phyloP scores from a whole-genome alignment of 2,113 vertebrate species.

The Tursiops truncatus region DNA sequence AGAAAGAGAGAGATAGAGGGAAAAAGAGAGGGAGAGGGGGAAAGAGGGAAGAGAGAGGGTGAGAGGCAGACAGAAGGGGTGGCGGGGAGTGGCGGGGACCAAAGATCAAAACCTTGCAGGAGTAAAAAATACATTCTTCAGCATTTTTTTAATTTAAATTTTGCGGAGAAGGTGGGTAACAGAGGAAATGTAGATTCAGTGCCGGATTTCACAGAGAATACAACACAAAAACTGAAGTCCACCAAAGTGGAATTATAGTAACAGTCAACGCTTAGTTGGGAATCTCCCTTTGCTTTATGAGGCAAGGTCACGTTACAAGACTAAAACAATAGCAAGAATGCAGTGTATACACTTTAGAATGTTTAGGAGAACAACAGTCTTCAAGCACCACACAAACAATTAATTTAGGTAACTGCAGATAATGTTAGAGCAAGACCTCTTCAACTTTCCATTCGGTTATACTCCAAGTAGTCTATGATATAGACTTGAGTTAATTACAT shows the following conservation, averaged over 20 bases:
- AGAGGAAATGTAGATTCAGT: slow-evolving; percentile 22
- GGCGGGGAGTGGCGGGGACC: neutral
- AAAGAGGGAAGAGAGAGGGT: slow-evolving; percentile 35
- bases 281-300: neutral
- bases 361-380: slow-evolving; percentile 38
- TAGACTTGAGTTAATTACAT: neutral
- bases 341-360: neutral
- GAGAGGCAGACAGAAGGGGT: neutral
- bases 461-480: neutral
- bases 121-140: slow-evolving; percentile 40
- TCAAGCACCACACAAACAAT: slow-evolving; percentile 34
- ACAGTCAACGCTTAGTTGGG: neutral
- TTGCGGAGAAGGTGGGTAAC: slow-evolving; percentile 48
- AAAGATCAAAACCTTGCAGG: slow-evolving; percentile 23
- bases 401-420: neutral
- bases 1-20: neutral
- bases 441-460: neutral
- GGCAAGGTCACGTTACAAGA: neutral
- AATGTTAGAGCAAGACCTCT: neutral
- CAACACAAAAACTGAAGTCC: slow-evolving; percentile 13
- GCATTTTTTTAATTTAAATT: slow-evolving; percentile 50
- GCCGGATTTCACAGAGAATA: slow-evolving; percentile 19
- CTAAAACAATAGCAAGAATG: slow-evolving; percentile 19
- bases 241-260: neutral
- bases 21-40: neutral